Evolutionary conservation across 2,113 vertebrate species (phyloP), one percentile per base, ranked within the genome.

Genomic region (Xiphophorus maculatus): DNA sequence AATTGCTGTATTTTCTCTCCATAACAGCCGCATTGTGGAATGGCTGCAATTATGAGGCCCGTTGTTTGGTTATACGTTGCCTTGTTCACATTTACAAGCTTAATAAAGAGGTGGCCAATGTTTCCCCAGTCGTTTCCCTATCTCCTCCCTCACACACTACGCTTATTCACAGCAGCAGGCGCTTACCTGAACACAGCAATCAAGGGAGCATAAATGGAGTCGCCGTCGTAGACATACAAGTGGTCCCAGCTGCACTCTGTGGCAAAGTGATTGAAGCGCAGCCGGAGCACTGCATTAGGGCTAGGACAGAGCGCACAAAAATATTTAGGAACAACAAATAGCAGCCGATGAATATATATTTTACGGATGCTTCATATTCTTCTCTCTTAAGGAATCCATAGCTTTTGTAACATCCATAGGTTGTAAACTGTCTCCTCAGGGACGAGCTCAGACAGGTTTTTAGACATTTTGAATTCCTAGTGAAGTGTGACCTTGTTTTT

Each of bases 191-290:
- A 98, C 33, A 96, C 97, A 28, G 97, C 97, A 85, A 98, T 88
- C 66, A 99, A 84, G 6, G 97, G 96, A 80, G 97, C 95, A 6
- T 97, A 98, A 88, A 98, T 94, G 25, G 97, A 98, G 87, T 98
- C 97, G 71, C 97, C 97, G 1, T 98, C 97, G 29, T 97, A 98
- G 44, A 98, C 94, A 0, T 98, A 98, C 66, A 98, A 95, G 85
- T 98, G 97, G 89, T 98, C 97, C 97, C 97, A 98, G 80, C 97
- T 98, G 95, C 97, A 98, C 84, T 98, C 97, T 0, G 97, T 98
- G 75, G 97, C 97, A 89, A 98, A 98, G 91, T 98, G 97, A 90
- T 90, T 96, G 93, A 98, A 98, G 66, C 97, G 96, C 77, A 98
- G 96, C 84, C 97, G 90, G 70, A 99, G 95, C 73, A 96, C 93